These are phyloP conservation scores for Coptotermes formosanus DNA, from an alignment of 1,140 invertebrate genomes.

Conservation along the genomic window DNA sequence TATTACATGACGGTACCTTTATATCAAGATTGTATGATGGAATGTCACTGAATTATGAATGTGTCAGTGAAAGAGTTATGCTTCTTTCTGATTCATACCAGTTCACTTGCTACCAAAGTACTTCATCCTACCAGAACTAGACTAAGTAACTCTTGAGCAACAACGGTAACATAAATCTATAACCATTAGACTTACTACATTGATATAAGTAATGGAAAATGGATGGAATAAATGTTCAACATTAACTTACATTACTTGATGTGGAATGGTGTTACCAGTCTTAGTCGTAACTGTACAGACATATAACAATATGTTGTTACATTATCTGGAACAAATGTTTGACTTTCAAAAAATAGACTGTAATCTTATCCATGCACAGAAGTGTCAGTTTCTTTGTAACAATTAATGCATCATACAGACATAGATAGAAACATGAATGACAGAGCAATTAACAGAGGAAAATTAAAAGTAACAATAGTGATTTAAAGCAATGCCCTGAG, in stretches of 20 bases:
- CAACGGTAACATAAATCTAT: neutral
- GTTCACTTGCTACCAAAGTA: neutral
- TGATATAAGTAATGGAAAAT: constrained; percentile 20
- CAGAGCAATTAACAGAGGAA: neutral
- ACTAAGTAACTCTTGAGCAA: constrained; percentile 23
- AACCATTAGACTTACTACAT: neutral
- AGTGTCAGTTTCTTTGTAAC: neutral
- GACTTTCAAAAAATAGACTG: neutral
- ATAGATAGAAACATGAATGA: neutral
- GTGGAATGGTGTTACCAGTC: constrained; percentile 2
- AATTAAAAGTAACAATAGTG: neutral
- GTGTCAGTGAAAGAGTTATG: neutral
- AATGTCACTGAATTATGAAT: neutral
- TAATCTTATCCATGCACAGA: neutral
- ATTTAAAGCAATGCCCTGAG: constrained; percentile 20
- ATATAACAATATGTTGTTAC: neutral
- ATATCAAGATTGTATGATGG: neutral
- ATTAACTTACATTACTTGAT: constrained; percentile 4
- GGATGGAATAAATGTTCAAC: neutral
- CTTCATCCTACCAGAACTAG: constrained; percentile 2
- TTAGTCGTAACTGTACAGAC: neutral
- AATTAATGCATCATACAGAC: neutral
- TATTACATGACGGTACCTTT: neutral
- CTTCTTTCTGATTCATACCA: neutral
- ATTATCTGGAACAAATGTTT: neutral